These are phyloP conservation scores for Oreotrochilus melanogaster DNA, from an alignment of 2,113 vertebrate species.

Conservation along the genomic window DNA sequence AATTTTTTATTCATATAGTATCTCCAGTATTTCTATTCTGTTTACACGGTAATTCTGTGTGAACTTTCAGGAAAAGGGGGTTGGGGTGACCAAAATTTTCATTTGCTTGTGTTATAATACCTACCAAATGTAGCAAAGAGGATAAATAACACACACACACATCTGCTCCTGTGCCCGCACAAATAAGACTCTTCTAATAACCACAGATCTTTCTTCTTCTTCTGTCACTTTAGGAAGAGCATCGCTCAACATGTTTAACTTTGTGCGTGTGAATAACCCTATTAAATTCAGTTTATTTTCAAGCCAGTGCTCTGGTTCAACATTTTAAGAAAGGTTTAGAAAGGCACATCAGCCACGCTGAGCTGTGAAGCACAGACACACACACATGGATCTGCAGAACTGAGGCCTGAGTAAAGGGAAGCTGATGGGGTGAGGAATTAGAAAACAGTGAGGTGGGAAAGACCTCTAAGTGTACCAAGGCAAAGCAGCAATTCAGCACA, in stretches of 20 bases:
- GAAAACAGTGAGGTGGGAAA: neutral
- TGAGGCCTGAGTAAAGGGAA: neutral
- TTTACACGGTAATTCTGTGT: neutral
- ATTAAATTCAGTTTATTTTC: neutral
- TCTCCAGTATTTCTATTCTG: neutral
- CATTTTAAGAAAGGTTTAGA: neutral
- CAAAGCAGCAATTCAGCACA: neutral
- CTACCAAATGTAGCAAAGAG: neutral
- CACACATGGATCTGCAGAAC: rapidly evolving
- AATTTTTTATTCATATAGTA: neutral
- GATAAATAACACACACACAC: neutral
- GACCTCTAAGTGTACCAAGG: neutral
- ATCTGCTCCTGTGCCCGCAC: neutral
- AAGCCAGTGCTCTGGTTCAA: neutral
- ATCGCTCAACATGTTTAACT: neutral
- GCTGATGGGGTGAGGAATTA: neutral
- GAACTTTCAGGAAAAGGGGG: neutral
- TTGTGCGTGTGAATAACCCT: rapidly evolving
- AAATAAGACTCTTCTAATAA: neutral
- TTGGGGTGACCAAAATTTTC: neutral
- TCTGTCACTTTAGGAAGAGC: neutral
- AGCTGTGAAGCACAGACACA: neutral
- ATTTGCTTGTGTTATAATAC: neutral
- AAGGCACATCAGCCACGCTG: neutral
- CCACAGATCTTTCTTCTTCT: neutral